Evolutionary conservation across 2,797 vertebrate species (phyloP), one percentile per base, ranked within the genome.

Genomic region (Antrozous pallidus): DNA sequence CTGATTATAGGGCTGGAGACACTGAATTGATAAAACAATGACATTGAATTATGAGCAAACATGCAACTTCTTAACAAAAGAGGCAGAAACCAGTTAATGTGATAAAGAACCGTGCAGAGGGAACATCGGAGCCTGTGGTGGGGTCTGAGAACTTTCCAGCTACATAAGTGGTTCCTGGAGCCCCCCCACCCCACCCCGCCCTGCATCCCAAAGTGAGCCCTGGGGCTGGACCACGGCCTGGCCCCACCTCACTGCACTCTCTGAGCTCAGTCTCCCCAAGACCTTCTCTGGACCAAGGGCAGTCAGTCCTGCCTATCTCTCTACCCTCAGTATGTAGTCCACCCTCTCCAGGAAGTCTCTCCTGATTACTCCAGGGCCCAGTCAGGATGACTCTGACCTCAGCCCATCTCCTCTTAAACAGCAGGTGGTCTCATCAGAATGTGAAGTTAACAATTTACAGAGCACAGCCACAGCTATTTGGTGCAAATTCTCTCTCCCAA

Each of bases 1-100:
- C 86, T 70, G 86, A 24, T 63, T 71, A 88, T 5, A 42, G 80
- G 54, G 28, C 67, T 31, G 20, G 67, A 63, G 80, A 73, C 63
- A 61, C 33, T 2, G 10, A 85, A 65, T 73, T 91, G 88, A 88
- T n/a, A 73, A 95, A 95, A 65, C 69, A 31, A 28, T 51, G 79
- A 81, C 87, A 71, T 1, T 93, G 79, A 93, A 83, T 80, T 93
- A 93, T 20, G 42, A 80, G 67, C 17, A 61, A 84, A 73, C 13
- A 10, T 0, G 22, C 83, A 85, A 28, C 61, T 69, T 91, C 74
- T 90, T 78, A 82, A 73, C 71, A 38, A 40, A 61, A 89, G 63
- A 78, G 33, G 56, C n/a, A 81, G 84, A 84, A 91, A 56, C 38
- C 78, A 82, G 36, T 69, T 71, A 26, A 54, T 8, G 58, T 14